Conservation (phyloP, 2,113 vertebrate genomes). For the Caranx ignobilis region DNA sequence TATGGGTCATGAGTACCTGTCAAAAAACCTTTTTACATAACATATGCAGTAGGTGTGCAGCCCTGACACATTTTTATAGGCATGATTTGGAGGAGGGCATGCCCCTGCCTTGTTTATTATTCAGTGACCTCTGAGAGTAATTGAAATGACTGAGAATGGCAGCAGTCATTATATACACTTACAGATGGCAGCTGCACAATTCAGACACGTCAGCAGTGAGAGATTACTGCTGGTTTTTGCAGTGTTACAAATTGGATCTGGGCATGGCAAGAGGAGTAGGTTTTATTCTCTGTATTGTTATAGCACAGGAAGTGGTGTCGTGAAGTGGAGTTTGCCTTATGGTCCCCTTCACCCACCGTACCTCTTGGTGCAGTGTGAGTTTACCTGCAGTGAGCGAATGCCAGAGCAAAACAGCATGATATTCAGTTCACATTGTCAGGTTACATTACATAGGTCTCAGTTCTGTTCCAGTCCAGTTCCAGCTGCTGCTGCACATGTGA, state of each 20-base stretch:
- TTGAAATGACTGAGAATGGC: conserved; percentile 62
- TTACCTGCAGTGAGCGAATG: no score
- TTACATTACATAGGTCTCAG: no score
- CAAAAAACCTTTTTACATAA: conserved; percentile 28
- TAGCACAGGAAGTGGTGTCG: no score
- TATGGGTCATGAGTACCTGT: conserved; percentile 25
- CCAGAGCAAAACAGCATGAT: no score
- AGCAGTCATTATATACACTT: conserved; percentile 57
- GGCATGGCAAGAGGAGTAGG: background rate
- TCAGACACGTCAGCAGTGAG: conserved; percentile 7
- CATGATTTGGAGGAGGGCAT: conserved; percentile 12
- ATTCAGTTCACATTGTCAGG: no score
- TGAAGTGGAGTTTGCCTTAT: no score
- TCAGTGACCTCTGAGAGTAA: conserved; percentile 58
- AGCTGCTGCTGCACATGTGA: no score
- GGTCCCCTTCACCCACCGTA: no score
- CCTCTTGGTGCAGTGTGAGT: no score
- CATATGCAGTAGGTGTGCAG: conserved; percentile 5
- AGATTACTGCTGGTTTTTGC: conserved; percentile 15
- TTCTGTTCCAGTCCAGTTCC: no score
- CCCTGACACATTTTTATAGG: conserved; percentile 24
- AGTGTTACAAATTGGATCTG: conserved; percentile 59
- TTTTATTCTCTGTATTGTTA: no score
- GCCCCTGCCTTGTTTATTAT: conserved; percentile 29
- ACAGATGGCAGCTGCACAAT: conserved; percentile 40